Evolutionary conservation across 2,888 invertebrate genomes (phyloP).

Genomic region (Fissipunctia ypsillon): DNA sequence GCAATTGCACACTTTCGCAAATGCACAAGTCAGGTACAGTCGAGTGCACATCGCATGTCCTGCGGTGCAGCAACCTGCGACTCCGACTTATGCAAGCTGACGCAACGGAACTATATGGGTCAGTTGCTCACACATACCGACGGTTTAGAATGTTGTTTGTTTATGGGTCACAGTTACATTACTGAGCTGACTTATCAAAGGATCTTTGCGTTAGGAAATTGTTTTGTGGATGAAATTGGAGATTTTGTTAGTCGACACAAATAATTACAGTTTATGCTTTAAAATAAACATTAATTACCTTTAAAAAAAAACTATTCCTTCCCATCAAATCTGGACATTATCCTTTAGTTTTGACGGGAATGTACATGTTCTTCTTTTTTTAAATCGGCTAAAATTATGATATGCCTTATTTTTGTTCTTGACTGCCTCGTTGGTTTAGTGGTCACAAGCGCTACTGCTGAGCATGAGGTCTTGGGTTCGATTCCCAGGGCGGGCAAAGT

Average conservation of each 20-base stretch:
- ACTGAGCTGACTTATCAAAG: constrained; percentile 7
- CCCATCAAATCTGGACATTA: neutral
- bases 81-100: constrained; percentile 77
- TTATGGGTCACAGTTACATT: constrained; percentile 49
- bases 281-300: too few species aligned
- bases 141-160: constrained; percentile 52
- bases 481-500: too few species aligned
- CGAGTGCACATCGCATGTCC: constrained; percentile 83
- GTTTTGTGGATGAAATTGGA: neutral
- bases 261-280: neutral
- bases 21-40: constrained; percentile 72
- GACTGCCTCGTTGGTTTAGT: too few species aligned
- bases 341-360: neutral
- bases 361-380: neutral
- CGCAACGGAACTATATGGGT: constrained; percentile 79
- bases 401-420: neutral
- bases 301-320: neutral
- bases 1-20: constrained; percentile 72
- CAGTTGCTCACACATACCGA: constrained; percentile 62
- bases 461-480: too few species aligned
- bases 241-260: neutral
- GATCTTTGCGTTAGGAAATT: constrained; percentile 27
- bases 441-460: too few species aligned
- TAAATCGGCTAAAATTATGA: neutral
- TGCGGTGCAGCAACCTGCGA: constrained; percentile 62